These are phyloP conservation scores for Danaus melanippus DNA, from an alignment of 1,140 invertebrate species.

Conservation along the genomic window DNA sequence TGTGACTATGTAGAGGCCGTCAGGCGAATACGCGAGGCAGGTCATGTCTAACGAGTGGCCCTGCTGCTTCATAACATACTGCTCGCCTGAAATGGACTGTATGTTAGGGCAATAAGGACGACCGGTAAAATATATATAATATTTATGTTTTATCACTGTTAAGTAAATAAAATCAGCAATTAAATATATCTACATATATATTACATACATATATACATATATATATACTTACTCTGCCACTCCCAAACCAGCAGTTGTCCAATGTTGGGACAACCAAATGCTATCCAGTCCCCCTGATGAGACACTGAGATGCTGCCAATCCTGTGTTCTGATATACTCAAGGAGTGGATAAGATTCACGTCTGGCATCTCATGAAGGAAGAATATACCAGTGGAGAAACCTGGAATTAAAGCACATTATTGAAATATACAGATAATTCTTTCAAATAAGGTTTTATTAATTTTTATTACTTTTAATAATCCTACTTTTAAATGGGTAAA, in stretches of 20 bases:
- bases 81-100: slow-evolving; percentile 76
- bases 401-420: slow-evolving; percentile 21
- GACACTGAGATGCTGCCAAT: slow-evolving; percentile 90
- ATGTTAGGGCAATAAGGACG: too few species aligned
- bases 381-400: slow-evolving; percentile 76
- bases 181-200: too few species aligned
- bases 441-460: too few species aligned
- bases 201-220: slow-evolving; percentile 5
- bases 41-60: slow-evolving; percentile 93
- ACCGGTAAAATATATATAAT: too few species aligned
- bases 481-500: too few species aligned
- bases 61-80: slow-evolving; percentile 98
- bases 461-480: too few species aligned
- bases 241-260: slow-evolving; percentile 98
- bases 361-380: slow-evolving; percentile 94
- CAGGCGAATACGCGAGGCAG: slow-evolving; percentile 90
- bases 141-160: too few species aligned
- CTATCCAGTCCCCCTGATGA: slow-evolving; percentile 94
- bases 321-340: slow-evolving; percentile 86
- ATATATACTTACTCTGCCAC: slow-evolving; percentile 87
- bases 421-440: too few species aligned
- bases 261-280: slow-evolving; percentile 85
- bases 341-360: slow-evolving; percentile 91
- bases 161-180: too few species aligned
- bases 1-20: slow-evolving; percentile 91